Conservation (phyloP, 2,113 vertebrate genomes). For the Copsychus sechellarum region DNA sequence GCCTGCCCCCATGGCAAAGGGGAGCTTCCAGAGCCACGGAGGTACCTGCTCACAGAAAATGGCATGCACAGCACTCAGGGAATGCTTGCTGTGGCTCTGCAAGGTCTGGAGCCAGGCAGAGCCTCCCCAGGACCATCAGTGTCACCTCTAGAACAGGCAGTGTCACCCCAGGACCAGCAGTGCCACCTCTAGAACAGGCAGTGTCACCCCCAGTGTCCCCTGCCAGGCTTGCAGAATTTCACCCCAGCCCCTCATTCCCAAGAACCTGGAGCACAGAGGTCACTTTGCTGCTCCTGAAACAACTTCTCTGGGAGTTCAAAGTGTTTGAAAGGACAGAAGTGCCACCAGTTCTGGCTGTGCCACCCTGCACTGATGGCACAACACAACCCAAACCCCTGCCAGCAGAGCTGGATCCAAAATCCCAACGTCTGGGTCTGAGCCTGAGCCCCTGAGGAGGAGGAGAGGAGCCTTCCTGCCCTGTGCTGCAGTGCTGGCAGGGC, state of each 20-base stretch:
- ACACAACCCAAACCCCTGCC: neutral
- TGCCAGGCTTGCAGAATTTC: neutral
- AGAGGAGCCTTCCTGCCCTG: neutral
- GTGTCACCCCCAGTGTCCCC: neutral
- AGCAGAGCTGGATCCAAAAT: neutral
- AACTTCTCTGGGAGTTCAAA: neutral
- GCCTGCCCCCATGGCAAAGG: neutral
- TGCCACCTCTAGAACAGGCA: neutral
- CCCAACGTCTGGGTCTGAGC: rapidly evolving
- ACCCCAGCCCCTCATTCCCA: neutral
- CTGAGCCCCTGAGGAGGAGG: neutral
- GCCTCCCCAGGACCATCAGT: neutral
- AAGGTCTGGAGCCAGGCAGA: neutral
- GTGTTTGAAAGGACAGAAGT: neutral
- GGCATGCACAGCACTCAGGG: neutral
- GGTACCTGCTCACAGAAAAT: neutral
- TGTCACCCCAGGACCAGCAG: neutral
- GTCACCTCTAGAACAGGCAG: neutral
- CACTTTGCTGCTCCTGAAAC: neutral
- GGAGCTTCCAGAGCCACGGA: neutral
- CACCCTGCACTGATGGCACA: neutral
- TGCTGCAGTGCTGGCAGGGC: neutral
- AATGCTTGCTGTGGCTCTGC: neutral
- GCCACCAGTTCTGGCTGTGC: neutral
- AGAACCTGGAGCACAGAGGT: neutral